Conservation (phyloP, 2,888 invertebrate species). For the Lycaena phlaeas region DNA sequence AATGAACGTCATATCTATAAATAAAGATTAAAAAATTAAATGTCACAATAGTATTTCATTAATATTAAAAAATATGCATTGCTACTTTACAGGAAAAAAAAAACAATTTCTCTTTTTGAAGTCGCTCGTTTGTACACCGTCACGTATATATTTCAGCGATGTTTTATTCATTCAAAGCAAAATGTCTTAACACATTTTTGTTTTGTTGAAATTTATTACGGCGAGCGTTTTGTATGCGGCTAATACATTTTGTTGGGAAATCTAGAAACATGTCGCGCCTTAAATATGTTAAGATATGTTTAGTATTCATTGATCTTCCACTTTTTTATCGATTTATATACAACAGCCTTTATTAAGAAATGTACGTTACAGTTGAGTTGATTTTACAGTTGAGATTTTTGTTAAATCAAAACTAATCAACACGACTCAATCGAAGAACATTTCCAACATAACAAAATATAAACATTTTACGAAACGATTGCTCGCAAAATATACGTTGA, state of each 20-base stretch:
- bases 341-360: too few species aligned
- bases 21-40: too few species aligned
- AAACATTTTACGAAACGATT: too few species aligned
- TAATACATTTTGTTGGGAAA: slow-evolving; percentile 10
- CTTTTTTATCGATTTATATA: too few species aligned
- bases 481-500: too few species aligned
- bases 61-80: not conserved
- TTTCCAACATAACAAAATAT: too few species aligned
- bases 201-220: slow-evolving; percentile 15
- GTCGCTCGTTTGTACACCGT: slow-evolving; percentile 12
- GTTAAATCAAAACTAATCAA: too few species aligned
- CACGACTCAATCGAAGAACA: too few species aligned
- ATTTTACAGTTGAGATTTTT: too few species aligned
- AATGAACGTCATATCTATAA: too few species aligned
- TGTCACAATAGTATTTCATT: too few species aligned
- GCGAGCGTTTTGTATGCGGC: slow-evolving; percentile 6
- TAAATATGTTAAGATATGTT: not conserved
- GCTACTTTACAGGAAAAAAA: not conserved
- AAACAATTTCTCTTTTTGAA: not conserved
- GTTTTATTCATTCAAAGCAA: slow-evolving; percentile 23
- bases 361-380: too few species aligned
- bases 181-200: slow-evolving; percentile 16
- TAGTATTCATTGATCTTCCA: not conserved
- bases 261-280: not conserved
- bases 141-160: slow-evolving; percentile 16